Conservation (phyloP, 2,888 invertebrate genomes). For the Melipona beecheii region DNA sequence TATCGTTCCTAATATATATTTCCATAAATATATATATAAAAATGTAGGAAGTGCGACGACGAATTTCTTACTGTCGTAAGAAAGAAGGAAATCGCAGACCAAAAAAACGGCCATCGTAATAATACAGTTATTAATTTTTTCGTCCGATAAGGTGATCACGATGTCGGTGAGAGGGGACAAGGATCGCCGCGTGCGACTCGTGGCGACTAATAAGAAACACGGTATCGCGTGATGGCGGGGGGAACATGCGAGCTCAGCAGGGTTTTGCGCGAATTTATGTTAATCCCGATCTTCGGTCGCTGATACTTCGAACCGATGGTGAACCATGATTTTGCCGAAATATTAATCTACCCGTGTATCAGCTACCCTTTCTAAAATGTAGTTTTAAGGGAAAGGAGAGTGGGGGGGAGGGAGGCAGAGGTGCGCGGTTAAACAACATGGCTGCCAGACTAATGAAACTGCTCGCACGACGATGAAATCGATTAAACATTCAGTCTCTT, state of each 20-base stretch:
- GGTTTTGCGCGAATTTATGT: conserved; percentile 41
- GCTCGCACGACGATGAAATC: conserved; percentile 25
- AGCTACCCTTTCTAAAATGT: neutral
- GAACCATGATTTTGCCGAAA: conserved; percentile 36
- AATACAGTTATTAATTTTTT: conserved; percentile 16
- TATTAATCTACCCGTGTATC: conserved; percentile 26
- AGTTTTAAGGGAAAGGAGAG: neutral
- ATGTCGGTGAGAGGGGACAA: neutral
- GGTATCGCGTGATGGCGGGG: conserved; percentile 29
- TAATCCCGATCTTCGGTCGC: conserved; percentile 20
- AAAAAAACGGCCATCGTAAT: conserved; percentile 8
- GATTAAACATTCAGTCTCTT: conserved; percentile 37
- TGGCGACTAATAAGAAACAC: conserved; percentile 7
- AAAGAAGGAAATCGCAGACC: conserved; percentile 1
- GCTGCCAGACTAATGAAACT: conserved; percentile 36
- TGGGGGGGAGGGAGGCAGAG: neutral
- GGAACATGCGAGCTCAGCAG: conserved; percentile 19
- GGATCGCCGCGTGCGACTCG: neutral
- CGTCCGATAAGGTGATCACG: conserved; percentile 16
- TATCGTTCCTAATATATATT: too few relatives aligned
- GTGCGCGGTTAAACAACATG: conserved; percentile 1
- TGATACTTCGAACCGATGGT: conserved; percentile 18
- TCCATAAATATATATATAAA: too few relatives aligned
- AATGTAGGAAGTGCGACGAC: too few relatives aligned
- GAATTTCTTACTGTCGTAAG: too few relatives aligned